phyloP scores from a whole-genome alignment of 2,113 vertebrate species.

The Ceyx cyanopectus region DNA sequence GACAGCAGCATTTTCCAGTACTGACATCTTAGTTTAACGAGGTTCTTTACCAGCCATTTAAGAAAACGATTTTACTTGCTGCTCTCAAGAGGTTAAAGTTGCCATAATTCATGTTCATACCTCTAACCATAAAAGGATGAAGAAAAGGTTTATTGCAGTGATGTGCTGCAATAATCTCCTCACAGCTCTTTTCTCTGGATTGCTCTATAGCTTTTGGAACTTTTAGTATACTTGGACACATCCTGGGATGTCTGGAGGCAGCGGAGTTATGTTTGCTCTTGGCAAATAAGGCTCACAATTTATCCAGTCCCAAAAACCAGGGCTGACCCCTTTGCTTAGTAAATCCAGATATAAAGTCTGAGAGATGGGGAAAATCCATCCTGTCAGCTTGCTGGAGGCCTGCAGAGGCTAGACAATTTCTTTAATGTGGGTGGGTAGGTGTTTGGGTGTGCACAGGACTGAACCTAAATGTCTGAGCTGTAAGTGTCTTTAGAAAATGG shows the following conservation, averaged over 20 bases:
- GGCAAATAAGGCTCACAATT: neutral
- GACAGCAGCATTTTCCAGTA: neutral
- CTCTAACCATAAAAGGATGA: conserved; percentile 69
- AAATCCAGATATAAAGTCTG: neutral
- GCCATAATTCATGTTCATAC: conserved; percentile 31
- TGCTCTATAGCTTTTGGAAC: neutral
- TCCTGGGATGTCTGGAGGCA: neutral
- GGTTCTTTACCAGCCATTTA: neutral
- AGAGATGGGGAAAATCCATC: neutral
- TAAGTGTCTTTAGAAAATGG: neutral
- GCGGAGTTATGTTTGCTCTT: neutral
- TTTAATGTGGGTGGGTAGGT: neutral
- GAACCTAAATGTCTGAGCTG: neutral
- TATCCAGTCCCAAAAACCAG: neutral
- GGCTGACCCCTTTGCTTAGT: neutral
- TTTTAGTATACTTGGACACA: neutral
- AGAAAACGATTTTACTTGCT: neutral
- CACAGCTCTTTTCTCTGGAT: neutral
- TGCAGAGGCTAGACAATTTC: neutral
- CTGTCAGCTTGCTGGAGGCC: neutral
- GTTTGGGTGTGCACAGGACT: neutral
- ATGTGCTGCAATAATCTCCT: neutral
- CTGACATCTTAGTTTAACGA: conserved; percentile 25
- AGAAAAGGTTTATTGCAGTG: conserved; percentile 50
- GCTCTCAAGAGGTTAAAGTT: conserved; percentile 10